These are phyloP conservation scores for Andrena bucephala DNA, from an alignment of 2,888 invertebrate genomes.

Conservation along the genomic window DNA sequence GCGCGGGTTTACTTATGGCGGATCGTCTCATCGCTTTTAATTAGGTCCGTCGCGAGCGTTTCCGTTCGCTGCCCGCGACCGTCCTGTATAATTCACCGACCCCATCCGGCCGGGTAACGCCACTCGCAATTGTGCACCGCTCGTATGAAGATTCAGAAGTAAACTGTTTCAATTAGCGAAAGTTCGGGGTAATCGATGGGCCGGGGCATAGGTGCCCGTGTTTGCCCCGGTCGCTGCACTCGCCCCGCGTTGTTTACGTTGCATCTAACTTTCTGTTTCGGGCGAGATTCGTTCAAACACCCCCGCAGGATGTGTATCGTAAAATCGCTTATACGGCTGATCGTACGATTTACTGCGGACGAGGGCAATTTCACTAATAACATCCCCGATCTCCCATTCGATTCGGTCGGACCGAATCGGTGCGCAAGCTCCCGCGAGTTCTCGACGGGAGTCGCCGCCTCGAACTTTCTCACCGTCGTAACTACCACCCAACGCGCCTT, in stretches of 20 bases:
- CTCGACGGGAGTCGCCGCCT: too few species aligned
- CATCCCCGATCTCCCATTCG: not conserved
- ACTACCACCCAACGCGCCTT: not conserved
- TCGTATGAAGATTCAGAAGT: not conserved
- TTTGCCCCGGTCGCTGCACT: not conserved
- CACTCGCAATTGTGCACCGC: not conserved
- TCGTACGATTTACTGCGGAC: slow-evolving; percentile 17
- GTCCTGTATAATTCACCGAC: not conserved
- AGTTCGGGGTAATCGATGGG: slow-evolving; percentile 20
- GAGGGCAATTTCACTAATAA: slow-evolving; percentile 9
- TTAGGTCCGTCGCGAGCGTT: slow-evolving; percentile 10
- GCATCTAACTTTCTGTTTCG: slow-evolving; percentile 15
- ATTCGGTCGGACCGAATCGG: not conserved
- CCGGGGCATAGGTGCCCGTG: not conserved
- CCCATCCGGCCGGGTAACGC: too few species aligned
- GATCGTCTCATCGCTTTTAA: slow-evolving; percentile 50
- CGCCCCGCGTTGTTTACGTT: slow-evolving; percentile 6
- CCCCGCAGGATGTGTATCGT: slow-evolving; percentile 19
- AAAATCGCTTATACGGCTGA: slow-evolving; percentile 37
- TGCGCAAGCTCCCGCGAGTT: too few species aligned
- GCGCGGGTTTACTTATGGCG: slow-evolving; percentile 44
- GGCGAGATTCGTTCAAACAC: not conserved
- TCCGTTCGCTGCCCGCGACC: not conserved
- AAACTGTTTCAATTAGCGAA: slow-evolving; percentile 29
- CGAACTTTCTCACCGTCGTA: not conserved